Conservation (phyloP, 2,113 vertebrate genomes). For the Catharus fuscescens region DNA sequence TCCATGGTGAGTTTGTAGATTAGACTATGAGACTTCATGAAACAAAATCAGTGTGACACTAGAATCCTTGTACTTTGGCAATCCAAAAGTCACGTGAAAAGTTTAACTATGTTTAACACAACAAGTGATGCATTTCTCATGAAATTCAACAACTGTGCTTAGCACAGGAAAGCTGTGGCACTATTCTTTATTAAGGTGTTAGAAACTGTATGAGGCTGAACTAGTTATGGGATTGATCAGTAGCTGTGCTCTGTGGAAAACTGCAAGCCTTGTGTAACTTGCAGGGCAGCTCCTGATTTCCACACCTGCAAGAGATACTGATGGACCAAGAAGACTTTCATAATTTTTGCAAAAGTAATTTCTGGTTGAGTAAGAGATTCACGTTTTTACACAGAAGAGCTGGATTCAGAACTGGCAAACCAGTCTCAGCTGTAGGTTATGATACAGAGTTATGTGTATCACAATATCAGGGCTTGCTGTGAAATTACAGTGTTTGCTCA, state of each 20-base stretch:
- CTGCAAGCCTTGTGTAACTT: neutral
- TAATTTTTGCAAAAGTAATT: neutral
- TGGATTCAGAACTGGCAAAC: neutral
- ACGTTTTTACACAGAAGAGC: rapidly evolving
- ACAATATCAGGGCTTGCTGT: neutral
- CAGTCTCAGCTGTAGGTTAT: neutral
- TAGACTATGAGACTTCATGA: neutral
- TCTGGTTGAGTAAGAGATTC: neutral
- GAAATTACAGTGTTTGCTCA: neutral
- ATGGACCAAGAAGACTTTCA: too few species aligned
- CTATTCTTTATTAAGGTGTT: neutral
- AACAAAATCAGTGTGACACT: neutral
- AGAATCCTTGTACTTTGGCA: neutral
- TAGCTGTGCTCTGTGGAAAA: neutral
- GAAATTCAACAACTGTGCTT: neutral
- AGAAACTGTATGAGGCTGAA: neutral
- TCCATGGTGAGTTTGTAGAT: neutral
- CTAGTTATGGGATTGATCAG: neutral
- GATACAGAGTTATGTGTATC: rapidly evolving
- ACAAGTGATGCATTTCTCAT: neutral
- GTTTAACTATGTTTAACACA: neutral
- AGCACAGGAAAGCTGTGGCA: neutral
- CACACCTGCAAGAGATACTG: rapidly evolving
- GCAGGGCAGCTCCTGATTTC: neutral
- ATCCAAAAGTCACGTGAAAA: neutral